phyloP scores from a whole-genome alignment of 1,140 invertebrate species.

The Brachionus angularis region DNA sequence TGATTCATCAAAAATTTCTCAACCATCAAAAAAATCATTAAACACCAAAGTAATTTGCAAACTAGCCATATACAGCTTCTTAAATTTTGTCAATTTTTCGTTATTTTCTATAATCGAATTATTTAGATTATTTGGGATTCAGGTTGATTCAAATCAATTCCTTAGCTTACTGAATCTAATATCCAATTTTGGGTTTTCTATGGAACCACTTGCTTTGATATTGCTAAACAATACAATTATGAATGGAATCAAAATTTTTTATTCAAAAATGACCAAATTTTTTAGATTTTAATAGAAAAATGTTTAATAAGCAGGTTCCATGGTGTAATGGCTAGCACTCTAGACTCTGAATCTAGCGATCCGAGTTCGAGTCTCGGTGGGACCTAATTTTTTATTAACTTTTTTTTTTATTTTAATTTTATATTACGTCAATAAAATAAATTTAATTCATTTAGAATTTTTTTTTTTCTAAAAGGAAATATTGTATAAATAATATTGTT shows the following conservation, averaged over 20 bases:
- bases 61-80: neutral
- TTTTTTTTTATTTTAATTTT: too few relatives aligned
- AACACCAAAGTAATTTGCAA: neutral
- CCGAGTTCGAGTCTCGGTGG: conserved; percentile 45
- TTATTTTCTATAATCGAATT: too few relatives aligned
- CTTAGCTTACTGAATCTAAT: too few relatives aligned
- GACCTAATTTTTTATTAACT: conserved; percentile 43
- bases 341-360: conserved; percentile 45
- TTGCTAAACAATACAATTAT: neutral
- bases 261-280: too few relatives aligned
- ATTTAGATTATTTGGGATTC: too few relatives aligned
- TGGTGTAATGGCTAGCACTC: conserved; percentile 45
- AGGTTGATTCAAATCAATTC: too few relatives aligned
- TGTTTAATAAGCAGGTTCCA: conserved; percentile 23
- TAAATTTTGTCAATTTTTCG: neutral
- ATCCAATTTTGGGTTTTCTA: neutral
- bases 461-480: too few relatives aligned
- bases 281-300: too few relatives aligned
- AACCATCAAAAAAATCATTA: neutral
- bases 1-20: neutral
- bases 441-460: too few relatives aligned
- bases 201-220: neutral
- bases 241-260: neutral
- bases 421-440: too few relatives aligned
- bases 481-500: too few relatives aligned